phyloP scores from a whole-genome alignment of 2,888 invertebrate genomes.

The Notodonta dromedarius region DNA sequence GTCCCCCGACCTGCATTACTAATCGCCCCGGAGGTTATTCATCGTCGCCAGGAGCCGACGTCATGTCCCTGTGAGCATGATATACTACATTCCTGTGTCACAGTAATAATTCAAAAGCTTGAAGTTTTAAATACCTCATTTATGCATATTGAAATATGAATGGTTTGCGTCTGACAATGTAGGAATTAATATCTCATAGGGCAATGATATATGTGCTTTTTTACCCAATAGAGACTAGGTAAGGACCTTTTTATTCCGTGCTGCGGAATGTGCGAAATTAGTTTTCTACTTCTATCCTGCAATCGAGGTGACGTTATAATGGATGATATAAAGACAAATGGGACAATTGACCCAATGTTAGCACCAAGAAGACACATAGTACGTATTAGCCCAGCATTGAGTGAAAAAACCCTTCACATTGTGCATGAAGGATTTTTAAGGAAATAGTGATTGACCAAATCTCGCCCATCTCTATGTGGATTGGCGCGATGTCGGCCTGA shows the following conservation, averaged over 20 bases:
- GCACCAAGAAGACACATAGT: no score
- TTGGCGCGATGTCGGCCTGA: background rate
- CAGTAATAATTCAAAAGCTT: conserved; percentile 1
- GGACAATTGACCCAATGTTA: background rate
- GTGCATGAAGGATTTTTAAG: no score
- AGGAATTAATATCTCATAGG: background rate
- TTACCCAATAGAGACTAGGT: background rate
- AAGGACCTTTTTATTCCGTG: background rate
- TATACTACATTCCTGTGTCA: background rate
- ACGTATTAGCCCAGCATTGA: no score
- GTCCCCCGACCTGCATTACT: conserved; percentile 43
- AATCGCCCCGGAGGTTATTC: conserved; percentile 37
- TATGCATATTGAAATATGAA: conserved; percentile 4
- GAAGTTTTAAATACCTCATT: conserved; percentile 2
- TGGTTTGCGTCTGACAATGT: conserved; percentile 5
- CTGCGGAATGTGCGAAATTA: background rate
- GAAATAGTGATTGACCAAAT: background rate
- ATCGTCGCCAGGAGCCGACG: conserved; percentile 16
- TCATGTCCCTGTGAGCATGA: background rate
- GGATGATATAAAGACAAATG: background rate
- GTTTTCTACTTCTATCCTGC: background rate
- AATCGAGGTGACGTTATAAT: background rate
- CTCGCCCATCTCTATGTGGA: background rate
- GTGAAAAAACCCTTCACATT: no score
- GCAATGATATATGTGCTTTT: background rate